These are phyloP conservation scores for Thereuonema tuberculata DNA, from an alignment of 1,140 invertebrate genomes.

Conservation along the genomic window DNA sequence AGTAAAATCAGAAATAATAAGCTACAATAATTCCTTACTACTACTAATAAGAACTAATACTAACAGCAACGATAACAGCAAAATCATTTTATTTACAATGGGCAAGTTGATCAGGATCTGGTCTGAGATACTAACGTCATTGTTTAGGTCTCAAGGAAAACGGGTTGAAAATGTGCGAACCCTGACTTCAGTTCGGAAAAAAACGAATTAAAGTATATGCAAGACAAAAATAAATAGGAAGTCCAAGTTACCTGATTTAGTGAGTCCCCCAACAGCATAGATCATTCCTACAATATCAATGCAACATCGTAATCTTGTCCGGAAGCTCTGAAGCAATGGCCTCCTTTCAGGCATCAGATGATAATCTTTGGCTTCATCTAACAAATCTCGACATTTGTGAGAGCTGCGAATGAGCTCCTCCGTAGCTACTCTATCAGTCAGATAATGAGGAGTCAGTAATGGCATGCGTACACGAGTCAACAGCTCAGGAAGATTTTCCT, in stretches of 20 bases:
- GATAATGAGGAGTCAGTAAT: slow-evolving; percentile 61
- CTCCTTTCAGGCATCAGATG: slow-evolving; percentile 71
- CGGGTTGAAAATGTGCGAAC: too few relatives aligned
- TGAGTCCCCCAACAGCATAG: slow-evolving; percentile 75
- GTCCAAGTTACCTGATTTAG: slow-evolving; percentile 58
- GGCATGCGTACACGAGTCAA: slow-evolving; percentile 63
- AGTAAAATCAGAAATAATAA: too few relatives aligned
- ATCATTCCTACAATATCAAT: slow-evolving; percentile 60
- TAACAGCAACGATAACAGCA: too few relatives aligned
- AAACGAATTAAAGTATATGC: too few relatives aligned
- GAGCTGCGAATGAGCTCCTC: slow-evolving; percentile 62
- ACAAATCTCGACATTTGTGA: slow-evolving; percentile 60
- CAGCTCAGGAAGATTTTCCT: slow-evolving; percentile 48
- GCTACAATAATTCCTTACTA: too few relatives aligned
- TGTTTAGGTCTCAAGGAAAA: too few relatives aligned
- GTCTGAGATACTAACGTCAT: too few relatives aligned
- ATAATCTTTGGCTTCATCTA: slow-evolving; percentile 72
- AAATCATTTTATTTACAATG: too few relatives aligned
- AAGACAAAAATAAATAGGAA: too few relatives aligned
- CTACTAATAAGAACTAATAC: too few relatives aligned
- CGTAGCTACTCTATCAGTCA: slow-evolving; percentile 68
- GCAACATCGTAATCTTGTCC: slow-evolving; percentile 57
- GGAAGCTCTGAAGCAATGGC: slow-evolving; percentile 55
- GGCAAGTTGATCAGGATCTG: too few relatives aligned
- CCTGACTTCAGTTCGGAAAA: too few relatives aligned